Evolutionary conservation across 2,113 vertebrate species (phyloP), one percentile per base, ranked within the genome.

Genomic region (Chloroceryle aenea): DNA sequence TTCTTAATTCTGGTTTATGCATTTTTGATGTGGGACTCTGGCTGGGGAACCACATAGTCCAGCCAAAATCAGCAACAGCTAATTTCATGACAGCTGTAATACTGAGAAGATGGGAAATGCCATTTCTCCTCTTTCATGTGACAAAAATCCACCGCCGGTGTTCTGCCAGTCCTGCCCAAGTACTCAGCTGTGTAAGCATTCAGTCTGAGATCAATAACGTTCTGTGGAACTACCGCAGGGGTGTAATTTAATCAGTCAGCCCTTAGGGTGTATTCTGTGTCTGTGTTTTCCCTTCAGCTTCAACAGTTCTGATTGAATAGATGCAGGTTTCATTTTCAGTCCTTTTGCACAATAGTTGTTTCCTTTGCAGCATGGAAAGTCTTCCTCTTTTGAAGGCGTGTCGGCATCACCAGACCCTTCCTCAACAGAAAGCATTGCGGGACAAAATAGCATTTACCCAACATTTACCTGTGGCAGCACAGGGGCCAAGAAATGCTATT

Each of bases 311-410:
- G 12, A 75, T 45, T 17, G 22, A 79, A 42, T 47, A 89, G 81
- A 14, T 50, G 9, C 0, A 4, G 34, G 36, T 68, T 85, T 71
- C 38, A 25, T 29, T 79, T 77, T 55, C 25, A 38, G n/a, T 71
- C 20, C 1, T 2, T 64, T 45, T 27, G 32, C 40, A 55, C n/a
- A 30, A 5, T 2, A 68, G 36, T 43, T 1, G 0, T 42, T 71
- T 21, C 15, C 4, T 3, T 3, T 82, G 34, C 64, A 22, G 23
- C 34, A 27, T 10, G 17, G 40, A 7, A 67, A n/a, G 26, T 15
- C 19, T 48, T 43, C 16, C 30, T 68, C 47, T 67, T 79, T 53
- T 61, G 47, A 73, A 78, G 30, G 53, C 4, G 0, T 29, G n/a
- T 88, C 18, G 3, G 38, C 25, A 14, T 67, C 30, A 25, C 30